A percentile compares a stretch with the other conserved stretches of the same genome.
Conservation (phyloP, 1,140 invertebrate species). For the Sitophilus oryzae region DNA sequence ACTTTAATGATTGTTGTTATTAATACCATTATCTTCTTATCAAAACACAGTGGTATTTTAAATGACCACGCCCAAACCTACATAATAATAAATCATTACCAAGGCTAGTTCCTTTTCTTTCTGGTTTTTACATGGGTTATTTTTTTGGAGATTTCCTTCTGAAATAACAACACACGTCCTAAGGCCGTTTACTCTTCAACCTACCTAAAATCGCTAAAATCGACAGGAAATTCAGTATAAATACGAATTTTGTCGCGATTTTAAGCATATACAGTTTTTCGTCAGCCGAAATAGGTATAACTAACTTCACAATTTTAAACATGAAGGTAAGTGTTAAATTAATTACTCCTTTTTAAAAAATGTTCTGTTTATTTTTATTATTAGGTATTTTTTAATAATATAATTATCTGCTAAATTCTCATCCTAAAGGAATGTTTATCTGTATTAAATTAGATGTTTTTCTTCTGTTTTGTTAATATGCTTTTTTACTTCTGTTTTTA, state of each 20-base stretch:
- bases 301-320: constrained; percentile 1
- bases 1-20: neutral
- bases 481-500: too few species aligned
- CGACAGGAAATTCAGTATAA: constrained; percentile 11
- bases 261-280: constrained; percentile 19
- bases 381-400: too few species aligned
- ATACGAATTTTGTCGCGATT: neutral
- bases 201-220: neutral
- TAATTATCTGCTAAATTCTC: too few species aligned
- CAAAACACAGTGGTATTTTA: neutral
- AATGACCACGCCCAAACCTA: constrained; percentile 2
- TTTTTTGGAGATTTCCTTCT: neutral
- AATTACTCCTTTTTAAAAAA: too few species aligned
- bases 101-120: neutral
- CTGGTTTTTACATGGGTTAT: neutral
- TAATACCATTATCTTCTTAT: neutral
- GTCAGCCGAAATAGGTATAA: constrained; percentile 19
- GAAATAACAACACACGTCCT: neutral
- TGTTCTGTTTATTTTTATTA: too few species aligned
- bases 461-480: too few species aligned
- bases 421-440: too few species aligned
- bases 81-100: constrained; percentile 3
- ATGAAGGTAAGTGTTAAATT: constrained; percentile 22
- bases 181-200: neutral
- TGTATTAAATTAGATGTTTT: too few species aligned